phyloP scores from a whole-genome alignment of 2,797 vertebrate genomes.

The Diglossa cyanea region DNA sequence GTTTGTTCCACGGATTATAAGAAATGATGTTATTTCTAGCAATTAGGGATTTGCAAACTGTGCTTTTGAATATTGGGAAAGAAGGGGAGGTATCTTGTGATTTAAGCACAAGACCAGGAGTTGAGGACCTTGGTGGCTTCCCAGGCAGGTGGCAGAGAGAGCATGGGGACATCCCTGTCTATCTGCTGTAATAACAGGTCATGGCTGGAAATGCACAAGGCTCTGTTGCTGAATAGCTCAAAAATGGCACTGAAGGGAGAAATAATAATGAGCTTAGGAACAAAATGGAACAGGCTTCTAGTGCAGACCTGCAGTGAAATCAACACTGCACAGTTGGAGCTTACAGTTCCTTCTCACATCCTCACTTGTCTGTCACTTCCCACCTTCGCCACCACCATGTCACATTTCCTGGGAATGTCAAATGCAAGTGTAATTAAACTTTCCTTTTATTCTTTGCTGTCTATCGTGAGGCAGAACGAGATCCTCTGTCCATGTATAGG shows the following conservation, averaged over 20 bases:
- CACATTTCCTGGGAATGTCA: background rate
- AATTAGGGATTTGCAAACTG: constrained; percentile 13
- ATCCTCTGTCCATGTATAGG: background rate
- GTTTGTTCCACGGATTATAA: constrained; percentile 39
- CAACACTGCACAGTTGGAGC: background rate
- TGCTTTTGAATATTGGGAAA: background rate
- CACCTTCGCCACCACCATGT: background rate
- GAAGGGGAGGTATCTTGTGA: background rate
- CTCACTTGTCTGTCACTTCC: constrained; percentile 52
- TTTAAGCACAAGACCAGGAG: background rate
- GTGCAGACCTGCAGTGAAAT: background rate
- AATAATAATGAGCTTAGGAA: background rate
- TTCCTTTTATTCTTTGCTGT: background rate
- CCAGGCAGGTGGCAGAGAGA: background rate
- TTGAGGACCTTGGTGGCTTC: background rate
- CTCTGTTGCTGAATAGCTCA: background rate
- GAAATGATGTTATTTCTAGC: constrained; percentile 36
- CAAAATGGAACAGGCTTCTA: background rate
- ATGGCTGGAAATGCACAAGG: background rate
- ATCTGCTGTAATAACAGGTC: background rate
- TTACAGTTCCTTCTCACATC: constrained; percentile 11
- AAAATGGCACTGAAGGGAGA: background rate
- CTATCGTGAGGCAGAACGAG: background rate
- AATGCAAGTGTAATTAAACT: background rate
- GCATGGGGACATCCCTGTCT: background rate